These are phyloP conservation scores for Diploptera punctata DNA, from an alignment of 2,888 invertebrate species.

Conservation along the genomic window DNA sequence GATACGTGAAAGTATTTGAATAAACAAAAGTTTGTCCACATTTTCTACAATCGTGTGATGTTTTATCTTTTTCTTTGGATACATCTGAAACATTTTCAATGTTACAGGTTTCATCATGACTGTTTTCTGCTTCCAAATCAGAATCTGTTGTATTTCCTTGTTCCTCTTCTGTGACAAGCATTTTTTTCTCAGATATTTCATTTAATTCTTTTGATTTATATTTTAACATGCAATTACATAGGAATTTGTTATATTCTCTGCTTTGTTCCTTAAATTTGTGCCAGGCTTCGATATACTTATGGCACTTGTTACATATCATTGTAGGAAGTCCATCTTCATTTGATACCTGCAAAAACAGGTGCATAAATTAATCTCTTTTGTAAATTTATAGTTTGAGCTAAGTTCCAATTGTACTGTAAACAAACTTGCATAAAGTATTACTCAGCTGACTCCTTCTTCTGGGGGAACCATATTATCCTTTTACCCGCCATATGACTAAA, in stretches of 20 bases:
- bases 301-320: neutral
- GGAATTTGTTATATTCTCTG: neutral
- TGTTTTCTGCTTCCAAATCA: neutral
- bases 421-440: no score
- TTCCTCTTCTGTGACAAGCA: neutral
- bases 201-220: neutral
- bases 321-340: neutral
- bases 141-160: neutral
- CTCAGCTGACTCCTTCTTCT: no score
- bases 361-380: no score
- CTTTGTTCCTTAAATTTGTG: conserved; percentile 6
- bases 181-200: neutral
- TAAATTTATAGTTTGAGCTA: no score
- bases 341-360: neutral
- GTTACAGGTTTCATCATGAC: neutral
- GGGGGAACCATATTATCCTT: no score
- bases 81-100: neutral
- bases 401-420: no score
- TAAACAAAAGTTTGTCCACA: conserved; percentile 3
- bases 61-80: neutral
- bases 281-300: neutral
- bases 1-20: neutral
- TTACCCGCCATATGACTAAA: no score
- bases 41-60: neutral
- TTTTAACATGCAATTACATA: neutral